phyloP scores from a whole-genome alignment of 1,140 invertebrate genomes.

The Ericerus pela region DNA sequence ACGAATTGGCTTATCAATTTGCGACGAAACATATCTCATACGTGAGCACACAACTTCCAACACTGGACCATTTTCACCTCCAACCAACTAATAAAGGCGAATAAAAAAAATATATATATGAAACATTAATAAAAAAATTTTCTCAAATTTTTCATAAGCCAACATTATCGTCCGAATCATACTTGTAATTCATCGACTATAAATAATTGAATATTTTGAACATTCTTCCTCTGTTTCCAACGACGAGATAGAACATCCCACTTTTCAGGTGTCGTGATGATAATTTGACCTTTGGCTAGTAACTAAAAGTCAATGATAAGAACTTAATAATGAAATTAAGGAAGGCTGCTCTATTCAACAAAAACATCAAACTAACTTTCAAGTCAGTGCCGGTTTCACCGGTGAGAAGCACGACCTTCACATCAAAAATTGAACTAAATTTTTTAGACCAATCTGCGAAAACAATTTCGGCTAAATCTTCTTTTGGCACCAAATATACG shows the following conservation, averaged over 20 bases:
- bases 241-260: conserved; percentile 96
- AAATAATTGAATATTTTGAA: conserved; percentile 92
- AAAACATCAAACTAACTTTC: conserved; percentile 58
- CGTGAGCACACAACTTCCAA: conserved; percentile 94
- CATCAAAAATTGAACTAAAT: conserved; percentile 62
- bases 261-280: conserved; percentile 93
- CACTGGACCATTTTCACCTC: conserved; percentile 79
- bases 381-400: conserved; percentile 96
- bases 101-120: neutral
- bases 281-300: conserved; percentile 79
- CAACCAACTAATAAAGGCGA: conserved; percentile 41
- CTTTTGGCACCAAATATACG: conserved; percentile 87
- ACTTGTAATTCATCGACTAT: conserved; percentile 95
- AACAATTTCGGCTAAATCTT: conserved; percentile 79
- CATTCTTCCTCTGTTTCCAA: conserved; percentile 98
- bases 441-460: conserved; percentile 83
- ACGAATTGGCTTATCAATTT: conserved; percentile 75
- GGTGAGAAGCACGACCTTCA: conserved; percentile 85
- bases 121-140: too few species aligned
- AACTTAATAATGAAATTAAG: too few species aligned
- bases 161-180: too few species aligned
- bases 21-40: conserved; percentile 93
- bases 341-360: too few species aligned
- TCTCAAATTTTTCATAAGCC: too few species aligned
- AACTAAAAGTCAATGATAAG: too few species aligned